These are phyloP conservation scores for Leucophenga varia DNA, from an alignment of 1,140 invertebrate species.

Conservation along the genomic window DNA sequence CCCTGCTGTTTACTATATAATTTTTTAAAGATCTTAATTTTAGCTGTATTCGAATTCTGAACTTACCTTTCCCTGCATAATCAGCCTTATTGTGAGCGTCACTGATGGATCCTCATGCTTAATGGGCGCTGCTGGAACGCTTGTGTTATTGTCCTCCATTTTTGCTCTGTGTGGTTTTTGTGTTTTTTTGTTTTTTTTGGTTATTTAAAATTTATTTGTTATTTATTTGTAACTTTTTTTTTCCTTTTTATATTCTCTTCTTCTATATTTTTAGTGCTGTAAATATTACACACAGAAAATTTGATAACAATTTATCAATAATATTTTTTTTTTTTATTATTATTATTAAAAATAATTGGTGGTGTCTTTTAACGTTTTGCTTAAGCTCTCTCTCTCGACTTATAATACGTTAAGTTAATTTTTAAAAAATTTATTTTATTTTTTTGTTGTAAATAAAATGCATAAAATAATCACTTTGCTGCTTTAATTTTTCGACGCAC, in stretches of 20 bases:
- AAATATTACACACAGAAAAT: conserved; percentile 25
- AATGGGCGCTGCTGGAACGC: conserved; percentile 59
- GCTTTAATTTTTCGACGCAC: background rate
- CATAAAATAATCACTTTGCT: conserved; percentile 42
- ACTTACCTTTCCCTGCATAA: conserved; percentile 99
- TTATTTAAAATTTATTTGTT: background rate
- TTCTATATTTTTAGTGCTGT: background rate
- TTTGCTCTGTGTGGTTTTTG: conserved; percentile 69
- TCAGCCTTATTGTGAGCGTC: conserved; percentile 95
- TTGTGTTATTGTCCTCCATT: conserved; percentile 57
- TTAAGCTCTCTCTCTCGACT: conserved; percentile 27
- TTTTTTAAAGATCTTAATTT: too few species aligned
- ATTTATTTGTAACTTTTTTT: background rate
- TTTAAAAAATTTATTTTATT: background rate
- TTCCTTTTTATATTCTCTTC: background rate
- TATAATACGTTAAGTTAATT: background rate
- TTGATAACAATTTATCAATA: conserved; percentile 15
- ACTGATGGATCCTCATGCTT: conserved; percentile 77
- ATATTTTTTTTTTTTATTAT: background rate
- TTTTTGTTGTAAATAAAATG: conserved; percentile 29
- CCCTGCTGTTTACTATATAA: too few species aligned
- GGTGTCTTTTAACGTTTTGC: conserved; percentile 48
- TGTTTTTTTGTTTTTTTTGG: conserved; percentile 5
- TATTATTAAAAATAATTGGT: conserved; percentile 38
- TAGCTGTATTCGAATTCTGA: too few species aligned